Conservation (phyloP, 2,113 vertebrate genomes). For the Anhinga rufa region DNA sequence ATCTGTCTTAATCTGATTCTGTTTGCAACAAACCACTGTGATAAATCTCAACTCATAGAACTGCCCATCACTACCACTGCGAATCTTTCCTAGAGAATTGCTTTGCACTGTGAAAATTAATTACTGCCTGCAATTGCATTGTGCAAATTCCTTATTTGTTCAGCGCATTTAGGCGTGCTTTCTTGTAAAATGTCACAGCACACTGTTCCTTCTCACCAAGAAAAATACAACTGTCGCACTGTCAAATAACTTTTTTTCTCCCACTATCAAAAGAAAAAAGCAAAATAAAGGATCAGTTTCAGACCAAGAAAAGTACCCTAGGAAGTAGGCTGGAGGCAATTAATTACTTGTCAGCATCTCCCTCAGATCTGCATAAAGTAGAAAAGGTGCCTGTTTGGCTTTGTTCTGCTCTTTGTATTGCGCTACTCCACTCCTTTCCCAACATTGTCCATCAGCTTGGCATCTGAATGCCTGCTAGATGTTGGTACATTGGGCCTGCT, state of each 20-base stretch:
- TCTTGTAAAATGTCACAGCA: slow-evolving; percentile 33
- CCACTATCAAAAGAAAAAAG: background rate
- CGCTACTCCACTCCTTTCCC: background rate
- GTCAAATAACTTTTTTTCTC: background rate
- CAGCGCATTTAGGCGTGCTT: background rate
- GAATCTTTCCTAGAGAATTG: background rate
- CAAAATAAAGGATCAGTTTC: slow-evolving; percentile 41
- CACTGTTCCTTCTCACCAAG: slow-evolving; percentile 14
- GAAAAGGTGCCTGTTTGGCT: slow-evolving; percentile 22
- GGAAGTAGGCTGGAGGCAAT: slow-evolving; percentile 16
- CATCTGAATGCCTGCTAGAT: background rate
- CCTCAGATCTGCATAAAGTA: slow-evolving; percentile 12
- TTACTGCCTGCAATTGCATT: background rate
- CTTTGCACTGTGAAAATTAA: slow-evolving; percentile 22
- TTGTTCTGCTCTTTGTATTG: slow-evolving; percentile 1
- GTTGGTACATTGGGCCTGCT: background rate
- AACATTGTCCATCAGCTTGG: background rate
- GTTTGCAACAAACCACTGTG: background rate
- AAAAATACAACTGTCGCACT: slow-evolving; percentile 3
- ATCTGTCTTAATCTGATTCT: slow-evolving; percentile 7
- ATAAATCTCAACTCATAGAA: background rate
- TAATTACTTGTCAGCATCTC: slow-evolving; percentile 37
- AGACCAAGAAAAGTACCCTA: background rate
- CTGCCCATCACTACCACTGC: background rate
- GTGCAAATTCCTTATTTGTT: slow-evolving; percentile 28